phyloP scores from a whole-genome alignment of 2,888 invertebrate species.

The Diplolepis rosae region DNA sequence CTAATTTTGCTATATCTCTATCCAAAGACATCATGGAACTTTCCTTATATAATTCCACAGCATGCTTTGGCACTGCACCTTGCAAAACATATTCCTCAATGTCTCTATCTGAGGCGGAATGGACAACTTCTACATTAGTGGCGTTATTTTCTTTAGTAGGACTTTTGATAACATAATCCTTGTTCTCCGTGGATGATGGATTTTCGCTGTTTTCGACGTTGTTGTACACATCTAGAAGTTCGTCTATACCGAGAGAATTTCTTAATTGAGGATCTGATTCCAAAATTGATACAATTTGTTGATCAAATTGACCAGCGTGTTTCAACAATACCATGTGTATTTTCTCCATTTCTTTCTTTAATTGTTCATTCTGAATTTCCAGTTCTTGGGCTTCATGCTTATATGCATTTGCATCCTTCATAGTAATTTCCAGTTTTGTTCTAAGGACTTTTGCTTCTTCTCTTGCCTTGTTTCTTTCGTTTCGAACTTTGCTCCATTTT shows the following conservation, averaged over 20 bases:
- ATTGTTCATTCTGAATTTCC: slow-evolving; percentile 83
- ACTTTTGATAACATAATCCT: slow-evolving; percentile 47
- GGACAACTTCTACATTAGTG: slow-evolving; percentile 44
- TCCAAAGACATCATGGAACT: slow-evolving; percentile 66
- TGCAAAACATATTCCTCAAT: slow-evolving; percentile 80
- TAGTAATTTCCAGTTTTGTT: slow-evolving; percentile 84
- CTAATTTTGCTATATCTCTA: slow-evolving; percentile 63
- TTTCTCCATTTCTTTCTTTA: slow-evolving; percentile 88
- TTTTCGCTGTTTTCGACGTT: slow-evolving; percentile 61
- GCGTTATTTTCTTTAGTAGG: slow-evolving; percentile 41
- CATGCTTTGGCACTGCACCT: slow-evolving; percentile 79
- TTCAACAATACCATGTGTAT: slow-evolving; percentile 81
- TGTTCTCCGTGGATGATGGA: slow-evolving; percentile 35
- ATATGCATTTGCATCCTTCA: slow-evolving; percentile 83
- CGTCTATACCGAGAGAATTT: slow-evolving; percentile 63
- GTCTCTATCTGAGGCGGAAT: slow-evolving; percentile 60
- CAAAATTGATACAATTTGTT: slow-evolving; percentile 68
- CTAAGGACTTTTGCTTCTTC: slow-evolving; percentile 91
- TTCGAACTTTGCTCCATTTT: slow-evolving; percentile 96
- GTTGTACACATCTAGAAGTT: slow-evolving; percentile 63
- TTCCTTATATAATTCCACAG: slow-evolving; percentile 75
- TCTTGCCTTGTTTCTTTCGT: slow-evolving; percentile 93
- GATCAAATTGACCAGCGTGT: slow-evolving; percentile 82
- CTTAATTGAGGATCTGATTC: slow-evolving; percentile 67
- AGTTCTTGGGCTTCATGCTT: slow-evolving; percentile 88